Conservation (phyloP, 2,888 invertebrate genomes). For the Epicampocera succincta region DNA sequence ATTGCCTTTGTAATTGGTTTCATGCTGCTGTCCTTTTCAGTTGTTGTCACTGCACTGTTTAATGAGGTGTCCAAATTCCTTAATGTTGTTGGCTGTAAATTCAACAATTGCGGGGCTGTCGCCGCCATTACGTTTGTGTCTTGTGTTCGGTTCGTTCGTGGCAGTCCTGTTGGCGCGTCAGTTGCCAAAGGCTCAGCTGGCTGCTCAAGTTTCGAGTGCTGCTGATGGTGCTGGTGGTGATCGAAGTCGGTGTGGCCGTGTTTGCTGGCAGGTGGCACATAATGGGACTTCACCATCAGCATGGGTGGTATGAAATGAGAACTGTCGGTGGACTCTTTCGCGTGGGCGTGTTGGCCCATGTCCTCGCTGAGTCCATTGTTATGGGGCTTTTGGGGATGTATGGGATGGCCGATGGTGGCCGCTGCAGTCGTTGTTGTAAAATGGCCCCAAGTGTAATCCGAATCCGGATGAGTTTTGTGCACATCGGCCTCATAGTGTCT, state of each 20-base stretch:
- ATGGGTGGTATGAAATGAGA: slow-evolving; percentile 82
- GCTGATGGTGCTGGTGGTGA: slow-evolving; percentile 35
- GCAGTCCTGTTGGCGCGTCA: no score
- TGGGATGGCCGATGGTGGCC: slow-evolving; percentile 78
- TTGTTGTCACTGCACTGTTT: slow-evolving; percentile 39
- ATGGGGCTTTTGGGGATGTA: slow-evolving; percentile 78
- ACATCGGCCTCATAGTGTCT: not conserved
- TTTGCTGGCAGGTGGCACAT: slow-evolving; percentile 78
- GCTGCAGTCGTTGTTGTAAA: slow-evolving; percentile 58
- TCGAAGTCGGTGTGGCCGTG: slow-evolving; percentile 72
- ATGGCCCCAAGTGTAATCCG: slow-evolving; percentile 5
- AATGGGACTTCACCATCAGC: slow-evolving; percentile 81
- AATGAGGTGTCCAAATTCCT: slow-evolving; percentile 25
- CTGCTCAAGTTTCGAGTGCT: not conserved
- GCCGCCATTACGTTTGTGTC: slow-evolving; percentile 1
- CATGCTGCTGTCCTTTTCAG: slow-evolving; percentile 47
- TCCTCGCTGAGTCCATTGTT: slow-evolving; percentile 72
- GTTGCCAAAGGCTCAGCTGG: slow-evolving; percentile 20
- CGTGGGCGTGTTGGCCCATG: slow-evolving; percentile 74
- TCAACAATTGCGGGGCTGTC: slow-evolving; percentile 38
- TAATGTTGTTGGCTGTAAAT: slow-evolving; percentile 31
- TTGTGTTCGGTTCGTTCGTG: slow-evolving; percentile 33
- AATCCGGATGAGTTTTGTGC: slow-evolving; percentile 22
- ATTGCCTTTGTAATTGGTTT: slow-evolving; percentile 61
- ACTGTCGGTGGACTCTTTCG: slow-evolving; percentile 79